Base-by-base conservation (phyloP, 2,888 invertebrate genomes). In the Drosophila anceps region DNA sequence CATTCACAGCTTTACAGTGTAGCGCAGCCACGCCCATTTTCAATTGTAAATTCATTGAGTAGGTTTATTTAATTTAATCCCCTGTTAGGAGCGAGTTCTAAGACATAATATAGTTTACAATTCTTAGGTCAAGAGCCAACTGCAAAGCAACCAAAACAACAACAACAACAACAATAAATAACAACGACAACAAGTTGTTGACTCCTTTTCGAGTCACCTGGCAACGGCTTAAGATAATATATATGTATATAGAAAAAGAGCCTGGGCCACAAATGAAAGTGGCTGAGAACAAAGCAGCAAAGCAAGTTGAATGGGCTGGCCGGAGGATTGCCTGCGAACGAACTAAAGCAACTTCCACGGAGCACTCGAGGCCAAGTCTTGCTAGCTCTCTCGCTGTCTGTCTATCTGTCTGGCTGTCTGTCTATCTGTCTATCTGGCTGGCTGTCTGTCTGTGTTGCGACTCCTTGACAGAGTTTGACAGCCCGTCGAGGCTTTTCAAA, bases 401-500 rank as follows among this genome's bases (percentile, higher is more conserved):
- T 12, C 54, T 7, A 27, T 13, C n/a, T 9, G 12, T 54, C 3
- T 8, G 24, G n/a, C 24, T n/a, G 35, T 15, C 15, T 9, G n/a
- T 9, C 5, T 31, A n/a, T 31, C n/a, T 8, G 15, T 1, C 8
- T 27, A 15, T 46, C 12, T 50, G 2, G 18, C 27, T 27, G 12
- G 5, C 37, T 27, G 39, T 29, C 39, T 55, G 76, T 53, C 73
- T 68, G 67, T 68, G 62, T 73, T 55, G 66, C 37, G 67, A 75
- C 69, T 81, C 53, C 70, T 75, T 71, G 69, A 18, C 53, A 53
- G 80, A 71, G 37, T 77, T 77, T 75, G 79, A 79, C 88, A 63
- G 69, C 31, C 68, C 46, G 81, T 59, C 60, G 50, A 72, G 58
- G 66, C 87, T 85, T 86, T 88, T 85, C 79, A 88, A 86, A 86